Conservation (phyloP, 2,797 vertebrate species). For the Meriones psammophilus region DNA sequence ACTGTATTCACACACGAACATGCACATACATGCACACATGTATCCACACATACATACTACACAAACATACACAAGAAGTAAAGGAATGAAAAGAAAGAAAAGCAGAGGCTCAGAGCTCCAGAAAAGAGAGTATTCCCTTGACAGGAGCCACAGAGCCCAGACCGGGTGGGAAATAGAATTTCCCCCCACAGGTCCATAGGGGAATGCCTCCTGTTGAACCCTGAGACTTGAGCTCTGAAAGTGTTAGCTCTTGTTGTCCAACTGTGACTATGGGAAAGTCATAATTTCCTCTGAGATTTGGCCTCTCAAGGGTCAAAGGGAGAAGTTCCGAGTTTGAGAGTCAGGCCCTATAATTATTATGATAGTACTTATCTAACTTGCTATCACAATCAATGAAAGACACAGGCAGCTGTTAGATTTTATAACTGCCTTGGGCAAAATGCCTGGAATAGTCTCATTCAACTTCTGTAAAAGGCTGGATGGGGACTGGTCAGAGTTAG, state of each 20-base stretch:
- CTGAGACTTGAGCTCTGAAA: background rate
- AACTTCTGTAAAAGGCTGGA: background rate
- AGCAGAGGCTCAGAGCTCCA: background rate
- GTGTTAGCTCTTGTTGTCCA: background rate
- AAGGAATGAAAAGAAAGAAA: too few relatives aligned
- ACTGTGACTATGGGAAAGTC: background rate
- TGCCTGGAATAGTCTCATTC: background rate
- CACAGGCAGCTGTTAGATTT: too few relatives aligned
- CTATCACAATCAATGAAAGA: too few relatives aligned
- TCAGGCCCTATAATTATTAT: too few relatives aligned
- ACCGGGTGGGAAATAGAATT: background rate
- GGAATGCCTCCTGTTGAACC: background rate
- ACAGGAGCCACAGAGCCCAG: background rate
- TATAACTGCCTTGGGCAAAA: too few relatives aligned
- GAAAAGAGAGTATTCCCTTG: background rate
- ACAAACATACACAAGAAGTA: background rate
- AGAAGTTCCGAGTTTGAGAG: background rate
- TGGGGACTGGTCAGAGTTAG: background rate
- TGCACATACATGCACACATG: too few relatives aligned
- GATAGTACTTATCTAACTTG: too few relatives aligned
- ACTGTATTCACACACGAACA: background rate
- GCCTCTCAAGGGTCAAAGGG: background rate
- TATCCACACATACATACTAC: background rate
- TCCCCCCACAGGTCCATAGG: background rate
- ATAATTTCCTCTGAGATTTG: background rate